Conservation (phyloP, 2,888 invertebrate genomes). For the Ceramica pisi region DNA sequence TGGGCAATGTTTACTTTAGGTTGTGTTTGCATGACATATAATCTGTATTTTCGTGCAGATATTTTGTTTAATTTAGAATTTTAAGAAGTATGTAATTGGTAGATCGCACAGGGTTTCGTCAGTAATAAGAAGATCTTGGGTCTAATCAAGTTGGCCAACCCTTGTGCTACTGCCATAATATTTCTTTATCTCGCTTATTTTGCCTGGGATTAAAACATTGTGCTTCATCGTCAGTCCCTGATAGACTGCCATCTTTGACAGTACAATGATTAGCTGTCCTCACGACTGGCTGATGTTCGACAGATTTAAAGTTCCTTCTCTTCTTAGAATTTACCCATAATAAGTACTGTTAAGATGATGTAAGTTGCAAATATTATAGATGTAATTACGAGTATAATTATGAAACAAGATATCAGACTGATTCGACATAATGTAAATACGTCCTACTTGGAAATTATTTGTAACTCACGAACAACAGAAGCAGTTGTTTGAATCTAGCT, state of each 20-base stretch:
- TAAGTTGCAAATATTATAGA: background rate
- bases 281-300: background rate
- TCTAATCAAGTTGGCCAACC: too few relatives aligned
- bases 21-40: too few relatives aligned
- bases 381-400: slow-evolving; percentile 2
- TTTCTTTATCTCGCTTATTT: too few relatives aligned
- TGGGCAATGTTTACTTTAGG: too few relatives aligned
- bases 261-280: background rate
- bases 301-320: background rate
- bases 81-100: too few relatives aligned
- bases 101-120: too few relatives aligned
- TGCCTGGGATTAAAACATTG: background rate
- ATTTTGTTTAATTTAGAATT: too few relatives aligned
- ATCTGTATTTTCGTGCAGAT: too few relatives aligned
- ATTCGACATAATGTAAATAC: slow-evolving; percentile 19
- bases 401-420: slow-evolving; percentile 17
- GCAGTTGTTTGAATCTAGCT: slow-evolving; percentile 28
- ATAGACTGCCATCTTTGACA: background rate
- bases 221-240: background rate
- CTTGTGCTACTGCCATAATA: too few relatives aligned
- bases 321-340: background rate
- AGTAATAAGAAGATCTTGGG: too few relatives aligned
- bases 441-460: slow-evolving; percentile 25
- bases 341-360: background rate
- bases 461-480: slow-evolving; percentile 18